Conservation (phyloP, 2,113 vertebrate species). For the Syrrhaptes paradoxus region DNA sequence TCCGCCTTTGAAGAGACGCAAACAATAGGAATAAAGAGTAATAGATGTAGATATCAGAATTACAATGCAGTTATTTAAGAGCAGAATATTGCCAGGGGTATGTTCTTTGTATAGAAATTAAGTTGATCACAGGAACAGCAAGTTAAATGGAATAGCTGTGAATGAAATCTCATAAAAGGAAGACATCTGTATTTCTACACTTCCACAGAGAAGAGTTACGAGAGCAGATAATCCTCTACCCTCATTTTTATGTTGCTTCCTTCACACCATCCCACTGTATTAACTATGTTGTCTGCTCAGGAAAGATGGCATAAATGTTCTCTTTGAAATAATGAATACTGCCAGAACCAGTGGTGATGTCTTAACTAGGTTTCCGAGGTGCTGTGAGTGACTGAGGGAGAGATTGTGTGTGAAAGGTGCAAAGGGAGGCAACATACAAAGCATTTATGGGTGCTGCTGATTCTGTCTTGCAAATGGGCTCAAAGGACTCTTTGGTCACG, state of each 20-base stretch:
- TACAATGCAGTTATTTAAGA: neutral
- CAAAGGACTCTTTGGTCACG: neutral
- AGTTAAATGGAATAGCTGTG: neutral
- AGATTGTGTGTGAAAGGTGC: neutral
- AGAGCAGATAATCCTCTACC: neutral
- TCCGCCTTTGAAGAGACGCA: constrained; percentile 1
- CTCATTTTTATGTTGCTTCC: neutral
- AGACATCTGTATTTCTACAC: neutral
- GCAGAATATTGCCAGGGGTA: neutral
- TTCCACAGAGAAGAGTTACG: neutral
- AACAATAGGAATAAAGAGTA: constrained; percentile 6
- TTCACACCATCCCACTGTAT: neutral
- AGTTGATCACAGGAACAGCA: neutral
- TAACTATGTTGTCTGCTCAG: neutral
- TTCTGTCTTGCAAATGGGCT: neutral
- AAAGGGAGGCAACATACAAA: neutral
- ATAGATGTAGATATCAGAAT: neutral
- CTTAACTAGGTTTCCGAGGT: neutral
- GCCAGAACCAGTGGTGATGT: neutral
- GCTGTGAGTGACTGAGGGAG: neutral
- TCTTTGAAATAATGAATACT: neutral
- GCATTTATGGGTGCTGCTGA: neutral
- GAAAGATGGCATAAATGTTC: neutral
- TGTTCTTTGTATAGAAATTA: constrained; percentile 9
- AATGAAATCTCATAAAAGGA: neutral